Evolutionary conservation across 2,888 invertebrate species (phyloP), one percentile per base, ranked within the genome.

Genomic region (Dugesia japonica): DNA sequence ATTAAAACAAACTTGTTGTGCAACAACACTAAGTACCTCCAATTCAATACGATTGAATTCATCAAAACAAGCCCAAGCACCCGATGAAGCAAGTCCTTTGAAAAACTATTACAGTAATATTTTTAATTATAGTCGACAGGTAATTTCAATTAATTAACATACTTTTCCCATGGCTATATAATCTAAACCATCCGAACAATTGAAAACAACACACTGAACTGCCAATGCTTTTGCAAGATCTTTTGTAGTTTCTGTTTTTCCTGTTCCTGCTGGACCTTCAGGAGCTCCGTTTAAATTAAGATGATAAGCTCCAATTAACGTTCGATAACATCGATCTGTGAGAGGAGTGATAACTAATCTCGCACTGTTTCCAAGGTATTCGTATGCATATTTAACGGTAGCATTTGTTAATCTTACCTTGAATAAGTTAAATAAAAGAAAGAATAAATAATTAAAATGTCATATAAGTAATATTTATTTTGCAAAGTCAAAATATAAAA

Each of bases 191-290:
- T 94, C 93, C 0, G 94, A 94, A 82, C 94, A 94, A 86, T 94
- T 94, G 84, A 94, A 94, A 0, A 94, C 93, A 0, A 94, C 92
- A 84, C 94, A 94, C 84, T 92, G 92, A 0, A 93, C 91, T 0
- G 92, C 94, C 73, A 94, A 82, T 0, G 92, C 92, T 85, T 92
- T 92, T 1, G 92, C 92, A 79, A 94, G 86, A 86, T 94, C 93
- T 86, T 94, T 94, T 0, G 91, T 91, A 23, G 92, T 91, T 86
- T 92, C 92, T 0, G 92, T 92, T 86, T 92, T 92, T 0, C 92
- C 92, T 0, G 92, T 92, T 0, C 92, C 91, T 0, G 91, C 90
- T 0, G 92, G 92, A 0, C 90, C 90, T 85, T 90, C 90, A 0
- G 90, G 90, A 1, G 90, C 90, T n/a, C 91, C 91, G 81, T 91